Evolutionary conservation across 2,797 vertebrate species (phyloP), one percentile per base, ranked within the genome.

Genomic region (Halcyon leucocephala): DNA sequence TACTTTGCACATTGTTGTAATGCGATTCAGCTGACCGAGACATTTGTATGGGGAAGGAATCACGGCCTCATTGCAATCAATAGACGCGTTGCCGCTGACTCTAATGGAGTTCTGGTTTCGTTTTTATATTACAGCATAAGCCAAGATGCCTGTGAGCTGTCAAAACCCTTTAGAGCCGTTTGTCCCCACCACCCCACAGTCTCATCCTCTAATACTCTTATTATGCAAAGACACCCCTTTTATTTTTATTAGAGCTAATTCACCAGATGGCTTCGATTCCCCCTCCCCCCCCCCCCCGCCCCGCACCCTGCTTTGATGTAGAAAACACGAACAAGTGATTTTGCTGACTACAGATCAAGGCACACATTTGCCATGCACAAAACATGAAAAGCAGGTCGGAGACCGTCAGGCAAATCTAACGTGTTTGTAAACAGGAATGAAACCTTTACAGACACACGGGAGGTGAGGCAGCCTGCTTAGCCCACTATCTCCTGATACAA

Each of bases 231-330:
- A 94, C 86, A 93, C 81, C 74, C 86, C 86, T 94, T 87, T 93
- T 96, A 94, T 95, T 95, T 96, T 95, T 95, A 95, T 94, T 96
- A 93, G 81, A 89, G 83, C 78, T 95, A 93, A 94, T 96, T 97
- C 86, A 93, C 92, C 93, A 95, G 95, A 97, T 96, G 96, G 96
- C 83, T 96, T 93, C n/a, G n/a, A n/a, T n/a, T n/a, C n/a, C n/a
- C n/a, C n/a, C n/a, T n/a, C n/a, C n/a, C 89, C 61, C 48, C 74
- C 44, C 51, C 18, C 44, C 49, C 48, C 57, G n/a, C 78, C 82
- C 20, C 9, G 42, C 8, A 10, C 46, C 12, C 37, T 60, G 39
- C 91, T 95, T 95, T 96, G 94, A 95, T 93, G 92, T 84, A 67
- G 77, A 80, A 94, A 96, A 95, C n/a, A 12, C 2, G 7, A 91